phyloP scores from a whole-genome alignment of 2,113 vertebrate species.

The Bucco capensis region DNA sequence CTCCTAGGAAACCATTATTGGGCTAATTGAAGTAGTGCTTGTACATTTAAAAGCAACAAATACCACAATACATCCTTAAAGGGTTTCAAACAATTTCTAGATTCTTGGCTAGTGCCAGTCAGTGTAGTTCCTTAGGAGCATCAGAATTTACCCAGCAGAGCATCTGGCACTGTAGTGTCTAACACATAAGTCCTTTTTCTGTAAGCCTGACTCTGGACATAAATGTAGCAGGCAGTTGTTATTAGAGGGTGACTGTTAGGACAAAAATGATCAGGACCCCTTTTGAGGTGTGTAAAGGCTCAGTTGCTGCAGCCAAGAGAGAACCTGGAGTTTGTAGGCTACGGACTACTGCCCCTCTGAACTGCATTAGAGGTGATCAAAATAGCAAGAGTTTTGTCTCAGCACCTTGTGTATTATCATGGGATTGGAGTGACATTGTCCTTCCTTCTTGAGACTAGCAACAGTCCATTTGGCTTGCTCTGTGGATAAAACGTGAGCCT shows the following conservation, averaged over 20 bases:
- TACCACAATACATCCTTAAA: neutral
- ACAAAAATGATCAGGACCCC: neutral
- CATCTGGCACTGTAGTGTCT: neutral
- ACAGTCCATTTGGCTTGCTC: neutral
- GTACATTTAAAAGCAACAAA: slow-evolving; percentile 17
- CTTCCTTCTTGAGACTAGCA: neutral
- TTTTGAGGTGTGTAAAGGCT: neutral
- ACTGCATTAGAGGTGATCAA: neutral
- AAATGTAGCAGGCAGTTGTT: neutral
- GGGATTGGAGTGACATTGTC: neutral
- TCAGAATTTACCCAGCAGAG: neutral
- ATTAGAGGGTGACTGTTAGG: neutral
- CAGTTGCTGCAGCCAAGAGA: neutral
- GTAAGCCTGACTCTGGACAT: neutral
- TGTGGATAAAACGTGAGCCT: neutral
- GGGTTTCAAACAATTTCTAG: neutral
- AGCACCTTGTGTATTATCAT: neutral
- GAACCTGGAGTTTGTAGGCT: neutral
- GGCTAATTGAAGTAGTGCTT: slow-evolving; percentile 9
- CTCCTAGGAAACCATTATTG: slow-evolving; percentile 50
- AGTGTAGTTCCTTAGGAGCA: neutral
- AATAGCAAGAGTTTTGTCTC: neutral
- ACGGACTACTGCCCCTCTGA: neutral
- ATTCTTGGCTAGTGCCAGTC: neutral
- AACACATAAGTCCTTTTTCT: neutral